Evolutionary conservation across 2,888 invertebrate genomes (phyloP).

Genomic region (Ormyrus thymus): DNA sequence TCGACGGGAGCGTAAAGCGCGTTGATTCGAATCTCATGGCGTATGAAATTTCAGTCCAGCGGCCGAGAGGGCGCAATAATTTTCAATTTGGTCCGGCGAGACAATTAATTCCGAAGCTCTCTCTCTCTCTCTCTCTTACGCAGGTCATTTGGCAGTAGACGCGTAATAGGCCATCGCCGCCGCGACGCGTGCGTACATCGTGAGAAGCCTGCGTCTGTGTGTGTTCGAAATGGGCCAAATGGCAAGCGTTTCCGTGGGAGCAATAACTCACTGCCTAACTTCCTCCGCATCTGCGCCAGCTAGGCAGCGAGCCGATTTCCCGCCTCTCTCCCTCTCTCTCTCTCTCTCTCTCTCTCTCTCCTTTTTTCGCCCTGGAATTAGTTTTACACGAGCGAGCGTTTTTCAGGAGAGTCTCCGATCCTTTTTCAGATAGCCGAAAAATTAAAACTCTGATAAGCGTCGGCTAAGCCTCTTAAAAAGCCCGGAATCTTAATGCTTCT

Average conservation of each 20-base stretch:
- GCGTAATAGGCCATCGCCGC: not conserved
- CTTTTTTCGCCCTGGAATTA: slow-evolving; percentile 8
- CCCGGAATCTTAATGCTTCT: not conserved
- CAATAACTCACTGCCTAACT: slow-evolving; percentile 63
- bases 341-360: not conserved
- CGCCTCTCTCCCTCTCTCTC: not conserved
- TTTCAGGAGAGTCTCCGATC: too few species aligned
- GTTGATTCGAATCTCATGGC: slow-evolving; percentile 28
- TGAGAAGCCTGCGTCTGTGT: not conserved
- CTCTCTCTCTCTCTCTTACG: not conserved
- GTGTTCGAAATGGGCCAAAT: slow-evolving; percentile 55
- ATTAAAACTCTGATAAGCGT: slow-evolving; percentile 25
- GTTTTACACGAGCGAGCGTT: slow-evolving; percentile 1
- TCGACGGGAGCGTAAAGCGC: slow-evolving; percentile 21
- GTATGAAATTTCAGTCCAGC: slow-evolving; percentile 16
- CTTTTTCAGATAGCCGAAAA: not conserved
- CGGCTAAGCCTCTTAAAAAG: slow-evolving; percentile 17
- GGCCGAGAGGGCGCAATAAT: slow-evolving; percentile 33
- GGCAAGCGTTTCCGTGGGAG: slow-evolving; percentile 55
- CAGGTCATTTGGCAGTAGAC: slow-evolving; percentile 28
- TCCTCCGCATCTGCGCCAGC: slow-evolving; percentile 63
- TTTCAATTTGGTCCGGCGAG: slow-evolving; percentile 41
- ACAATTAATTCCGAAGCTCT: slow-evolving; percentile 38
- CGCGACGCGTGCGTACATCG: not conserved
- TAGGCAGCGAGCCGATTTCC: slow-evolving; percentile 25